Evolutionary conservation across 2,888 invertebrate species (phyloP).

Genomic region (Andrena fulva): DNA sequence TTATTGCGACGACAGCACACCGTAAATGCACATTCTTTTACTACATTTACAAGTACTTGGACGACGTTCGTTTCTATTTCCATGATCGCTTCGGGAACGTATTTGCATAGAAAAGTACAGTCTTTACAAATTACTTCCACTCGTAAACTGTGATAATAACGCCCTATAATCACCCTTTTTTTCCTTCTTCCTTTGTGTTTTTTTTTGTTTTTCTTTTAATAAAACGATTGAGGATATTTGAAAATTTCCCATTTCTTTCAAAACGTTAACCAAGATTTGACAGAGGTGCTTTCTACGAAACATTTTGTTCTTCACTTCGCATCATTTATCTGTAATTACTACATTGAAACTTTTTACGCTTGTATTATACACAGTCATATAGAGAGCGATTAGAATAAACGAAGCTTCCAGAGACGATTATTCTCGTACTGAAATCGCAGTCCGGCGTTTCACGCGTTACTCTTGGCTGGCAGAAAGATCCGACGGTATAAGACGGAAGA

Average conservation of each 20-base stretch:
- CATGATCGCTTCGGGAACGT: conserved; percentile 22
- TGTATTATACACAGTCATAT: conserved; percentile 56
- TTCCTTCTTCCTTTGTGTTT: background rate
- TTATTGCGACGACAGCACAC: conserved; percentile 31
- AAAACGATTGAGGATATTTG: conserved; percentile 22
- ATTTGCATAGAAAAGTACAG: conserved; percentile 51
- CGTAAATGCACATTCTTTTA: conserved; percentile 52
- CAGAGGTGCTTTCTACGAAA: conserved; percentile 59
- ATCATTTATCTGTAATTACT: conserved; percentile 56
- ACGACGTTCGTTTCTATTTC: conserved; percentile 40
- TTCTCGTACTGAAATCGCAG: conserved; percentile 37
- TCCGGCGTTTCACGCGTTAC: conserved; percentile 42
- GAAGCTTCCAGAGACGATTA: conserved; percentile 55
- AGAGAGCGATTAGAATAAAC: conserved; percentile 61
- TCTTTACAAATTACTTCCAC: conserved; percentile 58
- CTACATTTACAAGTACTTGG: conserved; percentile 49
- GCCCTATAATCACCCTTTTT: conserved; percentile 43
- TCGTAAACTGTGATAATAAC: conserved; percentile 66
- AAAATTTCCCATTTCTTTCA: conserved; percentile 38
- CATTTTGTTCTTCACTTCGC: conserved; percentile 54
- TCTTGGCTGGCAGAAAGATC: conserved; percentile 40
- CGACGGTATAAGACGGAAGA: background rate
- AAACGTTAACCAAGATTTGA: conserved; percentile 37
- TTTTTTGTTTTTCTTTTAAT: conserved; percentile 20
- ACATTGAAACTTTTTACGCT: conserved; percentile 61